Base-by-base conservation (phyloP, 2,113 vertebrate genomes). In the Dipodomys ordii region DNA sequence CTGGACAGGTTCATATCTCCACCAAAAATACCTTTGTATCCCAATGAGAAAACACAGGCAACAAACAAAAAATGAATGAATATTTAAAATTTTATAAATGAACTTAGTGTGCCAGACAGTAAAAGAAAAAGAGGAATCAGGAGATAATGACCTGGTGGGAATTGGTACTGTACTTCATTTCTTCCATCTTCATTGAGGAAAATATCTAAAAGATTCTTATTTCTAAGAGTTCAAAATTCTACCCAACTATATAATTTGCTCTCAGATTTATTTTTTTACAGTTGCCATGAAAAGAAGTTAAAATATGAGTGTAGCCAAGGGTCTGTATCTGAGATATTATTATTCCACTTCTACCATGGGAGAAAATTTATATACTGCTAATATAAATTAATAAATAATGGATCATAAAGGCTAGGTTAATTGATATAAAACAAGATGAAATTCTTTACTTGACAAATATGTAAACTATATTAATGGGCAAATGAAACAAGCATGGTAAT, bases 341-440 rank as follows among this genome's bases (percentile, higher is more conserved):
- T 65, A 83, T 81, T 79, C 28, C 18, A 60, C 5, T 87, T 87
- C n/a, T 15, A 25, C n/a, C 6, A 35, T 72, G 57, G 19, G 69
- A 16, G 73, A 62, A 30, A 4, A 92, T 77, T 85, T 2, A 79
- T 10, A 49, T 20, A 60, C 32, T 73, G 32, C 53, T 69, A 72
- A 67, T 49, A 20, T 44, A 35, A 88, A 84, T 69, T 35, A 86
- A 85, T 68, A 74, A 78, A 73, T n/a, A 53, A 87, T 94, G 84
- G 6, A 67, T 77, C 9, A 77, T 35, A 62, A 65, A 64, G 12
- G 6, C 62, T 65, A 80, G 19, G 3, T 39, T 91, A 16, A 81
- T n/a, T 89, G 67, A 60, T 60, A 76, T 20, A 94, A 32, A 79
- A 25, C 22, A 76, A 39, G 78, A 6, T 64, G 8, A 85, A 64